Base-by-base conservation (phyloP, 1,140 invertebrate species). In the Spodoptera litura region DNA sequence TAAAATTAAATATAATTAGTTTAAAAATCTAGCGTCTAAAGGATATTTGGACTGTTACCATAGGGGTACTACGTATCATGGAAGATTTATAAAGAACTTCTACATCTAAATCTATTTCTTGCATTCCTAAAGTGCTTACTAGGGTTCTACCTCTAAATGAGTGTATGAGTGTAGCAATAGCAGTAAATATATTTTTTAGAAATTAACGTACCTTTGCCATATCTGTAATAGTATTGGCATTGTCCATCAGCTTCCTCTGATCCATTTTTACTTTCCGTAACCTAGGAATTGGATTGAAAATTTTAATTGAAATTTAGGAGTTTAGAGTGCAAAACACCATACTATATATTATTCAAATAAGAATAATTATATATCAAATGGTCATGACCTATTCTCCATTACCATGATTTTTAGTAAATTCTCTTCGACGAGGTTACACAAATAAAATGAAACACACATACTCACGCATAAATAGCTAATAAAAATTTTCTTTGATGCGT, bases 401-500 rank as follows among this genome's bases (percentile, higher is more conserved):
- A 31, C 15, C 13, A n/a, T n/a, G 53, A 27, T 9, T 10, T 59
- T 59, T 2, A n/a, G 35, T 64, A 15, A 4, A n/a, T 15, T 44
- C 11, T 0, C 5, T 49, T 25, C 0, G 31, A 31, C 4, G 31
- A 31, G 3, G 31, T 31, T 31, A 31, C 4, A 31, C 31, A 3
- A 31, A 31, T 31, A 27, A 70, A 31, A 27, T 31, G 12, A 12
- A 61, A 35, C 9, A 61, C 2, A 35, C 27, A 71, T 82, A 94
- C 98, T 98, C 96, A 99, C 99, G 98, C 98, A 95, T 99, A 99
- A 95, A 99, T 99, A 84, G 99, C 99, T 93, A 99, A 96, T 77
- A 99, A 97, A 95, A 99, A 99, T 96, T 99, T 99, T 95, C 99
- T 96, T 95, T 99, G 99, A 95, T 99, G 99, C 75, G 99, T 98